Evolutionary conservation across 2,113 vertebrate genomes (phyloP), one percentile per base, ranked within the genome.

Genomic region (Copsychus sechellarum): DNA sequence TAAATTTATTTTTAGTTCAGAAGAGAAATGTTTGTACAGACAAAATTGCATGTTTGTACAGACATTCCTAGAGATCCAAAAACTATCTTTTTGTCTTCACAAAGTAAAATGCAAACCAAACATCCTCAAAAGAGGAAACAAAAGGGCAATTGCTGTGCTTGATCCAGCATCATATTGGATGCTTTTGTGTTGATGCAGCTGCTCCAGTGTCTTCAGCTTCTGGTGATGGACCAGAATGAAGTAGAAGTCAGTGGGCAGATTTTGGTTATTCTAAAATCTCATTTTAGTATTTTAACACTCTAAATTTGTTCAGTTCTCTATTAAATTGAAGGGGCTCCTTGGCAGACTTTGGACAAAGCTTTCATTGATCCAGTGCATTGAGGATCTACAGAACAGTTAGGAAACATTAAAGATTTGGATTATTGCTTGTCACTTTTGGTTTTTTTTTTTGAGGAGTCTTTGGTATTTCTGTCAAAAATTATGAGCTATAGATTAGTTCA

Each of bases 1-100:
- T 85, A 74, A 80, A 81, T 91, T 70, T 97, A 96, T 97, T 96
- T 96, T 96, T 97, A 96, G 93, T 81, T 90, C 88, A 86, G 60
- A 95, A 88, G 64, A 73, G 54, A 86, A 96, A 93, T 95, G 88
- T 90, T 96, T 96, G 48, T 93, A 83, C 53, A 97, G 96, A 71
- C 82, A 78, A 81, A 54, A 86, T 28, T 74, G 57, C 60, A 42
- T 95, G 47, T 84, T 95, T 93, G 28, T 96, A 60, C 51, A 96
- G 90, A 90, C 92, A 81, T 94, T 96, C 92, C 81, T 77, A 83
- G 90, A 93, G 76, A 88, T 78, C n/a, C 42, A 51, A 62, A 92
- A 93, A 80, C 12, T 62, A 86, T 86, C 81, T 73, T 92, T 95
- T 92, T 72, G 64, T 94, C 88, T 86, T 96, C 90, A 90, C 81